Evolutionary conservation across 2,797 vertebrate species (phyloP), one percentile per base, ranked within the genome.

Genomic region (Stomatorhinus walkeri): DNA sequence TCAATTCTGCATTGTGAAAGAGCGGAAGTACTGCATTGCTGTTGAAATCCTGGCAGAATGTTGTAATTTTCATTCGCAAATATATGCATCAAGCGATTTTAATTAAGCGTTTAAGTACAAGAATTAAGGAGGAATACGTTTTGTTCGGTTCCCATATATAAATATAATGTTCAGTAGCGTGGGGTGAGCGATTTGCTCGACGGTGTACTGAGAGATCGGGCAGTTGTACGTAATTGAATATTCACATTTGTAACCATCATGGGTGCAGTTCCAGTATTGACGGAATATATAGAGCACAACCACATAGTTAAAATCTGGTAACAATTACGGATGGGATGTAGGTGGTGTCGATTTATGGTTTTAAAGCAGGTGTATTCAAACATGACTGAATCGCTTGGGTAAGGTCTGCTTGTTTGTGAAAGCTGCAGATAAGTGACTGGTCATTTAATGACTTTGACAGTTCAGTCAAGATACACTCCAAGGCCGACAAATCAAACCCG

Each of bases 281-380:
- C 0, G 16, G 12, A 72, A 72, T 72, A 32, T 72, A 72, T 16
- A 36, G 32, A 72, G 32, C 68, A 72, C 68, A 72, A 36, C 32
- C 28, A 72, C 12, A 72, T 72, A 72, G 68, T 6, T 72, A 72
- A 16, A 36, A 40, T 40, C 68, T 72, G 32, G 7, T 36, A 36
- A 68, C 4, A 68, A 72, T 72, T 14, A 72, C 64, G 3, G 4
- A 72, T 72, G 12, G 28, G 32, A 36, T 72, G 28, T 46, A 46
- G 9, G 7, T 81, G 36, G 76, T n/a, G 40, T 81, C 76, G 76
- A 46, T n/a, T 81, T 43, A 81, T 2, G 40, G 36, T 81, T 46
- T 81, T 81, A 79, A 79, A 43, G 32, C 19, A 81, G 40, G 76
- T 81, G 76, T 81, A 81, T 46, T 81, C 76, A 81, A n/a, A 46